These are phyloP conservation scores for Drosophila nigrodunni DNA, from an alignment of 1,140 invertebrate genomes.

Conservation along the genomic window DNA sequence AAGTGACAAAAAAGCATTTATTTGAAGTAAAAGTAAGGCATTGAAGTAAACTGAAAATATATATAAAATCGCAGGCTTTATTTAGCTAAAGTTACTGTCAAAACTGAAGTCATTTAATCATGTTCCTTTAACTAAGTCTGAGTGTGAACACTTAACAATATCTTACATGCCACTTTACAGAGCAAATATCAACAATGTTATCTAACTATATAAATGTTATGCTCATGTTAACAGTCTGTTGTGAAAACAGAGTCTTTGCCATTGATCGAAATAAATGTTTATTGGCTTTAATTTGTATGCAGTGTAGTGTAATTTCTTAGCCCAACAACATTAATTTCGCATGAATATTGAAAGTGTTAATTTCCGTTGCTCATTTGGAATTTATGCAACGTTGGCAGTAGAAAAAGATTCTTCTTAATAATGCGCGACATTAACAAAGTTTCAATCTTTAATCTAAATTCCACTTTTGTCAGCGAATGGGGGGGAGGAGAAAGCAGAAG, in stretches of 20 bases:
- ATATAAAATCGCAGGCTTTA: too few species aligned
- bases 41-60: too few species aligned
- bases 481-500: neutral
- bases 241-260: too few species aligned
- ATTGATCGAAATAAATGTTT: too few species aligned
- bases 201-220: too few species aligned
- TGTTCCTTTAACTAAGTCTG: too few species aligned
- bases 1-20: neutral
- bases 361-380: conserved; percentile 58
- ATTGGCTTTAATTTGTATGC: neutral
- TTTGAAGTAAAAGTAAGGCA: neutral
- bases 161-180: too few species aligned
- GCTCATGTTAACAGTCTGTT: too few species aligned
- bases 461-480: conserved; percentile 21
- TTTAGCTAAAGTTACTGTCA: too few species aligned
- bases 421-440: conserved; percentile 80
- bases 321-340: conserved; percentile 5
- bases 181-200: too few species aligned
- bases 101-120: too few species aligned
- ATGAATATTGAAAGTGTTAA: conserved; percentile 51
- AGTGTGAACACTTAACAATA: too few species aligned
- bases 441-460: conserved; percentile 81
- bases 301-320: conserved; percentile 1
- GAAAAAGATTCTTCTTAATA: conserved; percentile 76
- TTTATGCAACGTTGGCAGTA: conserved; percentile 40